phyloP scores from a whole-genome alignment of 2,888 invertebrate species.

The Brenthis daphne region DNA sequence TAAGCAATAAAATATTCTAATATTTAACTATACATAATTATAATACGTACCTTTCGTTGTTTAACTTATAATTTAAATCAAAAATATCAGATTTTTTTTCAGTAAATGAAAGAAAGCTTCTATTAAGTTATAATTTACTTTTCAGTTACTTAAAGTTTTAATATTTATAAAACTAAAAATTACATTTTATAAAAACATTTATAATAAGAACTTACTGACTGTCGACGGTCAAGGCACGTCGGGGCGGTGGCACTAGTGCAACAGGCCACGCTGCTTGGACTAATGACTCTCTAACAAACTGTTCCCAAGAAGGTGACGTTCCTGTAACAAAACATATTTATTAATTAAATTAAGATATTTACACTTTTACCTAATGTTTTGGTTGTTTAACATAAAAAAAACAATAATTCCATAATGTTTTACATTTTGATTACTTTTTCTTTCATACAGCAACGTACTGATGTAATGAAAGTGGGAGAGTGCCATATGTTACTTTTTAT shows the following conservation, averaged over 20 bases:
- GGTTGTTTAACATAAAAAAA: not conserved
- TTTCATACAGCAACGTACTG: too few species aligned
- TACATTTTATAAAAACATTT: too few species aligned
- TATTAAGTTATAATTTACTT: too few species aligned
- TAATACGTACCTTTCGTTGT: too few species aligned
- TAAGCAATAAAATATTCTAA: too few species aligned
- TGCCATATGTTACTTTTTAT: not conserved
- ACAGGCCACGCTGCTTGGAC: conserved; percentile 85
- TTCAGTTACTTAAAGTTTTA: too few species aligned
- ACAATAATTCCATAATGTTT: not conserved
- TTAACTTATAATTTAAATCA: too few species aligned
- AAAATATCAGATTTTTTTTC: too few species aligned
- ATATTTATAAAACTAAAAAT: too few species aligned
- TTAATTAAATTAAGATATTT: not conserved
- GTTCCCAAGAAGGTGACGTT: conserved; percentile 81
- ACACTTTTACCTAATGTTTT: not conserved
- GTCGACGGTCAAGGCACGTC: conserved; percentile 74
- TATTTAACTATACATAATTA: too few species aligned
- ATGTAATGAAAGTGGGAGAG: not conserved
- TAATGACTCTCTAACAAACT: conserved; percentile 81
- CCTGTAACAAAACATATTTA: conserved; percentile 50
- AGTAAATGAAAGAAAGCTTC: too few species aligned
- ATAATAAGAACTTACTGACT: conserved; percentile 63
- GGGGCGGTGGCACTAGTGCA: conserved; percentile 75
- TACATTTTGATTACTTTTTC: too few species aligned